Evolutionary conservation across 2,797 vertebrate species (phyloP), one percentile per base, ranked within the genome.

Genomic region (Limnodromus scolopaceus): DNA sequence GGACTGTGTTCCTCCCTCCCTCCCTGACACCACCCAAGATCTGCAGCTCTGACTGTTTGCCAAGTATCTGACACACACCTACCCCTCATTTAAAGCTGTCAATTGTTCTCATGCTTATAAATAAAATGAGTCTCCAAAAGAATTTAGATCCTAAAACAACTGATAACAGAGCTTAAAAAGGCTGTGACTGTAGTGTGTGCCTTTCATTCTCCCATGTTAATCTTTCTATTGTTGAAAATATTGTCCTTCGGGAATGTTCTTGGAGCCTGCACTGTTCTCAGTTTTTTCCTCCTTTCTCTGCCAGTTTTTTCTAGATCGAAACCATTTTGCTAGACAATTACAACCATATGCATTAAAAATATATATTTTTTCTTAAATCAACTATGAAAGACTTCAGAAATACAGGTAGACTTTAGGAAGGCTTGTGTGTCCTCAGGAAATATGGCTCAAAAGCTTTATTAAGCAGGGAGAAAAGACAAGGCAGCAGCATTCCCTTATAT

Each of bases 211-310:
- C 54, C 32, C 66, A 65, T 90, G 65, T 93, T 97, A 83, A 89
- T 93, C 81, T 92, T 92, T 54, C 25, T 64, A 16, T 95, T 97
- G 81, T 94, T 92, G 93, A 79, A 96, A 96, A 87, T 54, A 46
- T 5, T 36, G n/a, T 97, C 97, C 78, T 96, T 92, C 69, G 95
- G 85, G 91, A 97, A 93, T 58, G 27, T 30, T 95, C 66, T 93
- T 74, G 71, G 87, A 96, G 83, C 72, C 92, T 96, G 89, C 81
- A 92, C 64, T 27, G 13, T 89, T 96, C 69, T 89, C 72, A 55
- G 24, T 24, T 98, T 97, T 97, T 96, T 69, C 84, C 68, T 96
- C 69, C 63, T 96, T 96, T 97, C 84, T 93, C 93, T 98, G 96
- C 89, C 95, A 96, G 36, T 96, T 93, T n/a, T 97, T 97, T 97